Base-by-base conservation (phyloP, 2,888 invertebrate species). In the Sisyra terminalis region DNA sequence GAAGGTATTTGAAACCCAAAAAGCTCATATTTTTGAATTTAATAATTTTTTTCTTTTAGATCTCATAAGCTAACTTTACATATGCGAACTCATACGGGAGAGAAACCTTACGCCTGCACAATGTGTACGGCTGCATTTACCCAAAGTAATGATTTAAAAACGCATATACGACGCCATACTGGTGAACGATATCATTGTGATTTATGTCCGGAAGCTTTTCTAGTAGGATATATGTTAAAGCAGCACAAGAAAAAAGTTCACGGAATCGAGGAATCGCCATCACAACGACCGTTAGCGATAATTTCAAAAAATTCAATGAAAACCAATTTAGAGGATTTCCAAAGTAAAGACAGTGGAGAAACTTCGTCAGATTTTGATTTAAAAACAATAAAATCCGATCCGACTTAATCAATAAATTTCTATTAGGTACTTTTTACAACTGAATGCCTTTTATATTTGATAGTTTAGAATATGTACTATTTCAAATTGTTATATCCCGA, bases 141-240 rank as follows among this genome's bases (percentile, higher is more conserved):
- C 2, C 72, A 72, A 53, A 66, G 70, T 32, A 71, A 72, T 48
- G 71, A 72, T 52, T 54, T 72, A 30, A 72, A 71, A 50, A 69
- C 71, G 1, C 71, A 72, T 48, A 63, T 70, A 10, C 57, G 72
- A 3, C 58, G 71, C 7, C 72, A 72, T 46, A 72, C 72, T 1
- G 72, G 72, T 1, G 72, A 72, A 52, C 58, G 71, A 29, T 72
- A 67, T 54, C 70, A 69, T 47, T 73, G 72, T 49, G 67, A 70
- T 40, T 53, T 69, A 24, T 73, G 72, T 46, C 52, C 63, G 44
- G 69, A 67, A 43, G 70, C 69, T 8, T 67, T 71, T 48, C 58
- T 70, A 8, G 70, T 71, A 59, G 66, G 64, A 2, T 73, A 72
- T 50, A 60, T 68, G 45, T 57, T 73, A 49, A 70, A 70, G 2